Percentiles rank a stretch among this genome's conserved stretches.
These are phyloP conservation scores for Archips xylosteana DNA, from an alignment of 2,888 invertebrate species.

Conservation along the genomic window DNA sequence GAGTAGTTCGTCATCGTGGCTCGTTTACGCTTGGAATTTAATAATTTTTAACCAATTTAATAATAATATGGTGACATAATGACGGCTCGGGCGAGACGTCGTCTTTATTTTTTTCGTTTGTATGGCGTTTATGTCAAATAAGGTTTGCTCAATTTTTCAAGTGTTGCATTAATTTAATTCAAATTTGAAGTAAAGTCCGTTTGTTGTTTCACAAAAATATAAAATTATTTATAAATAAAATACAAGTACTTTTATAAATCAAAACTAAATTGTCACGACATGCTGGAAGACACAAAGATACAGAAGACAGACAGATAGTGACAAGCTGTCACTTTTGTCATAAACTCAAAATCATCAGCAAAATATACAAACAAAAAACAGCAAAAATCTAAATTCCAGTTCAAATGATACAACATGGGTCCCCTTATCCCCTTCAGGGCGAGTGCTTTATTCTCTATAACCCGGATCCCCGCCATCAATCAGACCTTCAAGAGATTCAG, in stretches of 20 bases:
- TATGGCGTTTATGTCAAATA: background rate
- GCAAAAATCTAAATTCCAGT: background rate
- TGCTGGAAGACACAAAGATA: slow-evolving; percentile 31
- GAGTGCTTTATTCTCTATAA: slow-evolving; percentile 21
- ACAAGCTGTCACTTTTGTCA: slow-evolving; percentile 6
- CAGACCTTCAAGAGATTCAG: slow-evolving; percentile 51
- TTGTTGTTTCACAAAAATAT: no score
- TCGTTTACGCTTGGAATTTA: slow-evolving; percentile 51
- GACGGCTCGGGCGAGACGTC: slow-evolving; percentile 51
- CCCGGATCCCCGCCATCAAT: slow-evolving; percentile 16
- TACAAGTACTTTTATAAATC: background rate
- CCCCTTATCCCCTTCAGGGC: slow-evolving; percentile 41
- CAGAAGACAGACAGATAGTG: background rate
- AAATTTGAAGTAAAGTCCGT: background rate
- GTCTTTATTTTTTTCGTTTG: slow-evolving; percentile 46
- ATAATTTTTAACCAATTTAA: slow-evolving; percentile 48
- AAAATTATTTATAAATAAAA: background rate
- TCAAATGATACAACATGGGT: slow-evolving; percentile 43
- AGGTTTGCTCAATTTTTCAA: background rate
- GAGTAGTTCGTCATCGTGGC: slow-evolving; percentile 55
- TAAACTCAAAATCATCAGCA: background rate
- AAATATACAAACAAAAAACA: background rate
- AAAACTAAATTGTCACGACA: background rate
- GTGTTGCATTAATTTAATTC: background rate
- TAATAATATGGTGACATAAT: slow-evolving; percentile 56